A percentile compares a stretch with the other conserved stretches of the same genome.
These are phyloP conservation scores for Falco columbarius DNA, from an alignment of 2,797 vertebrate genomes.

Conservation along the genomic window DNA sequence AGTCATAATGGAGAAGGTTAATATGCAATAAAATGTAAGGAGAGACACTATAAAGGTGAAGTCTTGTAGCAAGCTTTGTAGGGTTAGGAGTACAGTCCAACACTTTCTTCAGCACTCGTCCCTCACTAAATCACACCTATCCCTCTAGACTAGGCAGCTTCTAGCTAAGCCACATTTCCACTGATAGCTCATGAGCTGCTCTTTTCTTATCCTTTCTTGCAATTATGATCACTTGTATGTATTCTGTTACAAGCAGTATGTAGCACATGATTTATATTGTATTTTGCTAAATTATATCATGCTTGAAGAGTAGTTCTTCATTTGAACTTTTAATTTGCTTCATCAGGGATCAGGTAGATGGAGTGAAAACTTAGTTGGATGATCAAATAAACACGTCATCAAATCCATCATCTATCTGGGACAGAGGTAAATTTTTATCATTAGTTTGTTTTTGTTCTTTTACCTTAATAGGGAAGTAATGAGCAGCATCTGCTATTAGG, in stretches of 20 bases:
- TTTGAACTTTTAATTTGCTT: conserved; percentile 16
- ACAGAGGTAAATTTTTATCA: conserved; percentile 22
- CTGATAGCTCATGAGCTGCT: neutral
- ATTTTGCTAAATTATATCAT: neutral
- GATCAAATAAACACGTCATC: conserved; percentile 39
- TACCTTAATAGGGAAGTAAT: neutral
- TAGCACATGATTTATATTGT: neutral
- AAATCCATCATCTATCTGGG: conserved; percentile 29
- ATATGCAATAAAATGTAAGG: neutral
- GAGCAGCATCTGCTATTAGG: neutral
- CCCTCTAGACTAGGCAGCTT: neutral
- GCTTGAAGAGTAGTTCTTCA: neutral
- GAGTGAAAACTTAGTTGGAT: conserved; percentile 31
- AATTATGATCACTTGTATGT: neutral
- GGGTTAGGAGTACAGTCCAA: neutral
- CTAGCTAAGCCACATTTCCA: neutral
- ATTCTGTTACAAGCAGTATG: neutral
- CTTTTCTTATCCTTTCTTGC: neutral
- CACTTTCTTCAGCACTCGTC: neutral
- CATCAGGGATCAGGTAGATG: conserved; percentile 7
- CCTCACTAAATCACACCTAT: neutral
- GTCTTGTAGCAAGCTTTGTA: neutral
- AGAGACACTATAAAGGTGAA: neutral
- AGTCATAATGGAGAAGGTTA: neutral
- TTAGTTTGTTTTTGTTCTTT: neutral